Evolutionary conservation across 2,797 vertebrate genomes (phyloP).

Genomic region (Enteromius argenteus): DNA sequence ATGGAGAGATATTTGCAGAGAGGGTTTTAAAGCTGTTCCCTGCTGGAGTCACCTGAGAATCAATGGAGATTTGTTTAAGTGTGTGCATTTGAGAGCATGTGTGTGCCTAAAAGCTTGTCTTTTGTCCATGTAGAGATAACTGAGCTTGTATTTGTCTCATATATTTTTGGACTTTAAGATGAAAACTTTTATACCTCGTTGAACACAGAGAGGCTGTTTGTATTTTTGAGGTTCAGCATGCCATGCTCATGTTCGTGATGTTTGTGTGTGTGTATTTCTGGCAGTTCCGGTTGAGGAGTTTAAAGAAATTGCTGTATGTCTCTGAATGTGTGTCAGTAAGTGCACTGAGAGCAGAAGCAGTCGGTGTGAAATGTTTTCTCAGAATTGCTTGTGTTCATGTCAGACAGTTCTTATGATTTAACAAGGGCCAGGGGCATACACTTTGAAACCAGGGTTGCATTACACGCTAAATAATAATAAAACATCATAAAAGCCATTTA

Average conservation of each 20-base stretch:
- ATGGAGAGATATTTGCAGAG: conserved; percentile 27
- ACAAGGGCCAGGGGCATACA: background rate
- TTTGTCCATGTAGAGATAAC: conserved; percentile 25
- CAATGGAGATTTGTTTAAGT: conserved; percentile 42
- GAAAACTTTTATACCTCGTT: background rate
- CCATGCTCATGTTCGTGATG: background rate
- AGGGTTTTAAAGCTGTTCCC: conserved; percentile 51
- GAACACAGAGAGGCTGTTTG: background rate
- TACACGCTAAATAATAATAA: background rate
- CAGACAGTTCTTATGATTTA: conserved; percentile 35
- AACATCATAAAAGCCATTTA: background rate
- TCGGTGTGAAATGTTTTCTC: conserved; percentile 55
- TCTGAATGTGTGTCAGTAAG: background rate
- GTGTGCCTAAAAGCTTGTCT: conserved; percentile 29
- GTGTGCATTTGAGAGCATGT: conserved; percentile 6
- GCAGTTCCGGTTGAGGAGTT: conserved; percentile 20
- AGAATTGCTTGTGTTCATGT: conserved; percentile 56
- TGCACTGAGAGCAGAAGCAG: conserved; percentile 39
- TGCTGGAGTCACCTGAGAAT: conserved; percentile 44
- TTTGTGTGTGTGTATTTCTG: conserved; percentile 7
- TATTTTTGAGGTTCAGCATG: background rate
- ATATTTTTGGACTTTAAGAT: conserved; percentile 2
- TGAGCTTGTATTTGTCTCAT: background rate
- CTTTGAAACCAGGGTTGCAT: background rate
- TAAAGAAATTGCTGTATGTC: background rate